These are phyloP conservation scores for Argyrosomus japonicus DNA, from an alignment of 2,113 vertebrate genomes.

Conservation along the genomic window DNA sequence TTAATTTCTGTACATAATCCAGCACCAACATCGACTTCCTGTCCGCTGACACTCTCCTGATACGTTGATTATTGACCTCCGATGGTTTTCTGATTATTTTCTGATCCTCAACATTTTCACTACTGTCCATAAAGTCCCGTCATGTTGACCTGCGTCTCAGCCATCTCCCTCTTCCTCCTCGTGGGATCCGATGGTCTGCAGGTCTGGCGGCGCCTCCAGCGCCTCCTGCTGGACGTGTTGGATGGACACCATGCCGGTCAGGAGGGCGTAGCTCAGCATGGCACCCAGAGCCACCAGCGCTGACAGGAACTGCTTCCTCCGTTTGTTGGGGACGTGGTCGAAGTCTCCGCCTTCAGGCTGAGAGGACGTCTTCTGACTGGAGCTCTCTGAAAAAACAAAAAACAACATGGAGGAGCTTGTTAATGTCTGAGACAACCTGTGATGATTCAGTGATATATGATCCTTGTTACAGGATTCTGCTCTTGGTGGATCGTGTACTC, in stretches of 20 bases:
- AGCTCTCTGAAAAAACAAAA: conserved; percentile 69
- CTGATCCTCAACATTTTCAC: neutral
- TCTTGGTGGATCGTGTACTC: neutral
- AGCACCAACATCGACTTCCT: neutral
- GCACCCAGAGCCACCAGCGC: conserved; percentile 89
- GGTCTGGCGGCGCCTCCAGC: conserved; percentile 57
- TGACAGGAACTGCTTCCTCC: conserved; percentile 92
- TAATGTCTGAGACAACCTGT: neutral
- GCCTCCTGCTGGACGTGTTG: conserved; percentile 79
- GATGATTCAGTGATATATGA: neutral
- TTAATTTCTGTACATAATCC: conserved; percentile 18
- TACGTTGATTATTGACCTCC: neutral
- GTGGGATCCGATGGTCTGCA: conserved; percentile 6
- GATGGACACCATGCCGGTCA: conserved; percentile 92
- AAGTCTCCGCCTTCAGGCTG: conserved; percentile 65
- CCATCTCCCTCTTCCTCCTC: conserved; percentile 69
- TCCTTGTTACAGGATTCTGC: no score
- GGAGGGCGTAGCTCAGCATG: conserved; percentile 93
- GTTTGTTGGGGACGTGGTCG: conserved; percentile 89
- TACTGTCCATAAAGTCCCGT: neutral
- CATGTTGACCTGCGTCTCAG: neutral
- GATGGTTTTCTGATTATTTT: no score
- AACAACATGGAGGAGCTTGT: neutral
- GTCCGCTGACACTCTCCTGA: neutral
- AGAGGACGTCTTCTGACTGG: conserved; percentile 48